phyloP scores from a whole-genome alignment of 2,888 invertebrate genomes.

The Scaptomyza polygonia region DNA sequence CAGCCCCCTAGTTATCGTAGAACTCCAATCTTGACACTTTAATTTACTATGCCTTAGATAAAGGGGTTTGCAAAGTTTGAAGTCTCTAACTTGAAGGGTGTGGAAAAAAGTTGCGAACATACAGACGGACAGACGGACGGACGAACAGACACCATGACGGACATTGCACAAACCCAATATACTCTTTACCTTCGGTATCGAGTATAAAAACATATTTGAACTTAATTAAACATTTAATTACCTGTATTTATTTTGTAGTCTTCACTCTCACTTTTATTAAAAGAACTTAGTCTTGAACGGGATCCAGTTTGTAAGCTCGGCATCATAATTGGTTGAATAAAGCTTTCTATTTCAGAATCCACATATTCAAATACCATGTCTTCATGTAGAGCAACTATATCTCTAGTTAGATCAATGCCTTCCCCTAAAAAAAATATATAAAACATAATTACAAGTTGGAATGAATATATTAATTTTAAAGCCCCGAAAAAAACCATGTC shows the following conservation, averaged over 20 bases:
- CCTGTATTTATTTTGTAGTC: constrained; percentile 87
- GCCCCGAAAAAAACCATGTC: too few relatives aligned
- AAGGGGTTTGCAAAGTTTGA: too few relatives aligned
- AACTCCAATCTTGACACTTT: too few relatives aligned
- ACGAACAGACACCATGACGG: too few relatives aligned
- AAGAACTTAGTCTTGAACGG: constrained; percentile 86
- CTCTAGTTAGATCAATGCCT: constrained; percentile 87
- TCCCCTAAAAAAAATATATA: constrained; percentile 71
- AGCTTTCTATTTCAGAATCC: constrained; percentile 87
- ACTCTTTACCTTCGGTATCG: too few relatives aligned
- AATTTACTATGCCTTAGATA: too few relatives aligned
- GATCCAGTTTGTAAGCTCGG: constrained; percentile 86
- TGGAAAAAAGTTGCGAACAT: too few relatives aligned
- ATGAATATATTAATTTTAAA: background rate
- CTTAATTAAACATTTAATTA: constrained; percentile 63
- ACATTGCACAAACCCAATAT: too few relatives aligned
- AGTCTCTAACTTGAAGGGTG: too few relatives aligned
- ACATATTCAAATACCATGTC: constrained; percentile 89
- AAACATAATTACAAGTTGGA: background rate
- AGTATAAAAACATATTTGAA: background rate
- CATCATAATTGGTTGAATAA: constrained; percentile 86
- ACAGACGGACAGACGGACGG: too few relatives aligned
- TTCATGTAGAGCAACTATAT: constrained; percentile 89
- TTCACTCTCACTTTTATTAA: constrained; percentile 88
- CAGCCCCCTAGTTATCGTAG: too few relatives aligned